Evolutionary conservation across 2,797 vertebrate species (phyloP).

Genomic region (Antrozous pallidus): DNA sequence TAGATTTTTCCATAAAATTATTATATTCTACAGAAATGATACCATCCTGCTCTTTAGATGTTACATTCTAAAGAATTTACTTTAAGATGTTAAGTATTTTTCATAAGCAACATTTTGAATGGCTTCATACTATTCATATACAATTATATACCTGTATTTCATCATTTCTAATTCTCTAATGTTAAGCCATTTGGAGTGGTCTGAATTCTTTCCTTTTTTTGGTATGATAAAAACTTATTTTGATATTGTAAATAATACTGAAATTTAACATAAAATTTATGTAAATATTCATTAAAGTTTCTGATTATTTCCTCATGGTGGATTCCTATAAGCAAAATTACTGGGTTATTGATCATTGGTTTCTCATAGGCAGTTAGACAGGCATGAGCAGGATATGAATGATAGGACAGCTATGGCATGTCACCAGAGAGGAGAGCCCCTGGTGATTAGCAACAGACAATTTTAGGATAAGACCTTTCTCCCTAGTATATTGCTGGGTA

Average conservation of each 20-base stretch:
- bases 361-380: background rate
- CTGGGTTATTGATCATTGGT: background rate
- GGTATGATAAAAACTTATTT: background rate
- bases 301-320: background rate
- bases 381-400: no score
- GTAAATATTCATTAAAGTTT: conserved; percentile 17
- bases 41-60: background rate
- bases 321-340: background rate
- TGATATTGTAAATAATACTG: background rate
- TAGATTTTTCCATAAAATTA: background rate
- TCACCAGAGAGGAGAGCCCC: background rate
- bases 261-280: background rate
- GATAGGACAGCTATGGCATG: background rate
- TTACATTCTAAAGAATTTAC: background rate
- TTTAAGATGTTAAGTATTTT: background rate
- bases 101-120: background rate
- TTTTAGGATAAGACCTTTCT: background rate
- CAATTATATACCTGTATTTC: background rate
- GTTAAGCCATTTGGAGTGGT: background rate
- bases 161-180: background rate
- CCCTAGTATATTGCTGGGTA: background rate
- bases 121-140: background rate
- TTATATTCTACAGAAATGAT: background rate
- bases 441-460: background rate
- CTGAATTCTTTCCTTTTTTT: background rate